These are phyloP conservation scores for Mesembrinibis cayennensis DNA, from an alignment of 2,113 vertebrate genomes.

Conservation along the genomic window DNA sequence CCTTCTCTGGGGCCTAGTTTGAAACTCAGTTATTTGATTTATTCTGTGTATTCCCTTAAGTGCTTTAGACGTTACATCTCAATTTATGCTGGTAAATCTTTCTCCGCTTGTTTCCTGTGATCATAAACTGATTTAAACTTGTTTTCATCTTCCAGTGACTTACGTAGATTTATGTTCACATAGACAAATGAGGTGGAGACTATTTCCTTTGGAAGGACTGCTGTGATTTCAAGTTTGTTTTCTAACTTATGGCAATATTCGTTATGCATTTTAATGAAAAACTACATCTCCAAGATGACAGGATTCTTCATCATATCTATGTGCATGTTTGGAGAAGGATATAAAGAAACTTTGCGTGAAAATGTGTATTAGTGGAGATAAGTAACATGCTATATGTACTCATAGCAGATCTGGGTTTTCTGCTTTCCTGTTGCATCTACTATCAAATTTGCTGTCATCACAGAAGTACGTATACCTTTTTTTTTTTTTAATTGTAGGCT, in stretches of 20 bases:
- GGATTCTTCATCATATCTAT: not conserved
- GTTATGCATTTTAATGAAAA: not conserved
- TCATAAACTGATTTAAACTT: not conserved
- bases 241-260: not conserved
- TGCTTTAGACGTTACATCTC: not conserved
- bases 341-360: not conserved
- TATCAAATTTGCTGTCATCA: not conserved
- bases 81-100: not conserved
- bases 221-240: not conserved
- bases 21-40: not conserved
- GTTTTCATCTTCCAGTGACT: not conserved
- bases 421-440: not conserved
- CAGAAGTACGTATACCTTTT: not conserved
- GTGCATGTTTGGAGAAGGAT: not conserved
- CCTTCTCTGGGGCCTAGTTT: not conserved
- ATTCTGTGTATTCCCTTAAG: not conserved
- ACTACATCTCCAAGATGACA: not conserved
- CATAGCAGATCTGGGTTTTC: not conserved
- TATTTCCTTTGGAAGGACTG: not conserved
- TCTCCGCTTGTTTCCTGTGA: not conserved
- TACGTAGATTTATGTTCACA: not conserved
- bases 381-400: not conserved
- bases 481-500: constrained; percentile 73
- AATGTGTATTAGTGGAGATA: not conserved
- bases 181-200: not conserved